Conservation (phyloP, 2,888 invertebrate species). For the Tubulanus polymorphus region DNA sequence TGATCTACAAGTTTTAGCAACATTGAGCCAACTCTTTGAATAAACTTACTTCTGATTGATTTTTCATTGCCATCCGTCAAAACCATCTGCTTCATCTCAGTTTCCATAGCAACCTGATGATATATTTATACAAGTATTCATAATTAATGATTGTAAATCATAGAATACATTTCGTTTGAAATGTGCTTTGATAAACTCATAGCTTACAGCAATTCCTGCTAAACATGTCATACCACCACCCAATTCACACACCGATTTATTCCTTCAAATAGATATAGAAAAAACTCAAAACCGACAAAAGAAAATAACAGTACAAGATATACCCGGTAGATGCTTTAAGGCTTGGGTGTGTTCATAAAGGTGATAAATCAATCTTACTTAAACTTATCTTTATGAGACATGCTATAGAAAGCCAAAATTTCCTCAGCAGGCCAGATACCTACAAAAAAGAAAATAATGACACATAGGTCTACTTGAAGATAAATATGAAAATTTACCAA, state of each 20-base stretch:
- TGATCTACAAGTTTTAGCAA: background rate
- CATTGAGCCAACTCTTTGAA: too few species aligned
- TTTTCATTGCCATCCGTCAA: constrained; percentile 76
- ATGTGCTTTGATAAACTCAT: background rate
- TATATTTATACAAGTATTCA: too few species aligned
- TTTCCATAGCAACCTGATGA: constrained; percentile 60
- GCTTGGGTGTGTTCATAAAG: background rate
- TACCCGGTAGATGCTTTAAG: background rate
- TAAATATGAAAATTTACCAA: background rate
- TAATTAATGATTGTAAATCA: too few species aligned
- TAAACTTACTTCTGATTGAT: constrained; percentile 64
- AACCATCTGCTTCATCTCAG: constrained; percentile 63
- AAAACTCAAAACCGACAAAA: background rate
- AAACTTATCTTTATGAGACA: background rate
- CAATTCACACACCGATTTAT: constrained; percentile 69
- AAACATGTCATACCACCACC: constrained; percentile 83
- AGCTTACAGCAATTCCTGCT: constrained; percentile 64
- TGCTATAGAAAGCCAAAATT: constrained; percentile 59
- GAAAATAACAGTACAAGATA: background rate
- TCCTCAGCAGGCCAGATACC: constrained; percentile 75
- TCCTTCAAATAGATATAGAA: constrained; percentile 39
- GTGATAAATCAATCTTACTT: background rate
- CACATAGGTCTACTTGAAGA: constrained; percentile 4
- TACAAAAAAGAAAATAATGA: constrained; percentile 12
- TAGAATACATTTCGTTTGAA: background rate